Evolutionary conservation across 1,140 invertebrate genomes (phyloP), one percentile per base, ranked within the genome.

Genomic region (Tachypleus tridentatus): DNA sequence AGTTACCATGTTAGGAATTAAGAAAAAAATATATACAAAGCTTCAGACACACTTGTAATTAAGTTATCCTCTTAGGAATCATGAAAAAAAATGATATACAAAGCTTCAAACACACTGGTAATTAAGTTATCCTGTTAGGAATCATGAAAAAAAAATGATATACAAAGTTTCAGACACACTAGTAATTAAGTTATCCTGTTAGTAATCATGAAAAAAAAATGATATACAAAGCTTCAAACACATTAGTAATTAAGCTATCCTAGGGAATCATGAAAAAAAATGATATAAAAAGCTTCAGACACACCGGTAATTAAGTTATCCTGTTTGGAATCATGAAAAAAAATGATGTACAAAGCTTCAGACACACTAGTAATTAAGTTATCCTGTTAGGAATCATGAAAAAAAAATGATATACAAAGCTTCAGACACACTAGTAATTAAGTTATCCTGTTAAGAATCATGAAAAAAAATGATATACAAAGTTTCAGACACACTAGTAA

Each of bases 291-390:
- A 59, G 29, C 3, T 59, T 11, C 6, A 59, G n/a, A 59, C 58
- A 80, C 80, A 64, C 94, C 95, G 64, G 93, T 88, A 65, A 87
- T 89, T 53, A 94, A 76, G 48, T 89, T 90, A 67, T 87, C 86
- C 0, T 29, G 29, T 29, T 29, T 1, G 29, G 29, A 29, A 29
- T 29, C 29, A 29, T 29, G 29, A 29, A 29, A 29, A 29, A 29
- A 29, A 29, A 29, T n/a, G 29, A 29, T 29, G 2, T 29, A 29
- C 29, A 29, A 29, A 29, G 29, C 2, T 29, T 29, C 29, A 29
- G 29, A 29, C 29, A n/a, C n/a, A 29, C 0, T 29, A 2, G 29
- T 29, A 29, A 29, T 29, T 29, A 29, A 29, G 29, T 29, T 29
- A 29, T 2, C 29, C 29, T 29, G 29, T 29, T 75, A 87, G 80